A percentile compares a stretch with the other conserved stretches of the same genome.
phyloP scores from a whole-genome alignment of 1,140 invertebrate species.

The Zaprionus inermis region DNA sequence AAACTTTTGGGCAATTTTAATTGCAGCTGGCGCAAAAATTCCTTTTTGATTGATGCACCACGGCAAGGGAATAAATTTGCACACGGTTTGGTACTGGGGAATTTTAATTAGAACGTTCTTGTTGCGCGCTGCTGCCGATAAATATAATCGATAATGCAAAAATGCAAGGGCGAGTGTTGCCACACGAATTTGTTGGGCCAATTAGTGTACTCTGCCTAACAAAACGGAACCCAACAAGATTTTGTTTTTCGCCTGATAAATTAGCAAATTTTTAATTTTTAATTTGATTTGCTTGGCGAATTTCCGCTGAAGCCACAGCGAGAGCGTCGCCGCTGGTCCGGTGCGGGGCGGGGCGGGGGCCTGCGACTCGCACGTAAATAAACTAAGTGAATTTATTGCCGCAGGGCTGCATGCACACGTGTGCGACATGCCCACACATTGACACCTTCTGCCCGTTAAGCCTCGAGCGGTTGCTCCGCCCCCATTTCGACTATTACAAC shows the following conservation, averaged over 20 bases:
- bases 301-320: slow-evolving; percentile 60
- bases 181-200: slow-evolving; percentile 29
- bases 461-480: neutral
- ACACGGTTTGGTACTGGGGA: slow-evolving; percentile 55
- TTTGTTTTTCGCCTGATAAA: slow-evolving; percentile 55
- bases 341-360: slow-evolving; percentile 35
- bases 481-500: neutral
- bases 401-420: slow-evolving; percentile 53
- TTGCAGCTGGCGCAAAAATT: slow-evolving; percentile 55
- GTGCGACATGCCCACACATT: slow-evolving; percentile 76
- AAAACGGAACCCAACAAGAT: slow-evolving; percentile 25
- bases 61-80: slow-evolving; percentile 54
- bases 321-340: too few relatives aligned
- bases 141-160: slow-evolving; percentile 55
- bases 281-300: slow-evolving; percentile 77
- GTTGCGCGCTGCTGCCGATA: slow-evolving; percentile 48
- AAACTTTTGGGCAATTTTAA: slow-evolving; percentile 36
- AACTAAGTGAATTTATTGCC: slow-evolving; percentile 74
- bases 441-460: slow-evolving; percentile 56
- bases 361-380: slow-evolving; percentile 49
- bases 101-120: slow-evolving; percentile 77
- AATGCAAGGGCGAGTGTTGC: neutral
- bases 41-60: slow-evolving; percentile 68
- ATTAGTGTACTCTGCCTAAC: slow-evolving; percentile 31
- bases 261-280: slow-evolving; percentile 72